A percentile compares a stretch with the other conserved stretches of the same genome.
Conservation (phyloP, 2,888 invertebrate species). For the Scelioninae gen. 1 region DNA sequence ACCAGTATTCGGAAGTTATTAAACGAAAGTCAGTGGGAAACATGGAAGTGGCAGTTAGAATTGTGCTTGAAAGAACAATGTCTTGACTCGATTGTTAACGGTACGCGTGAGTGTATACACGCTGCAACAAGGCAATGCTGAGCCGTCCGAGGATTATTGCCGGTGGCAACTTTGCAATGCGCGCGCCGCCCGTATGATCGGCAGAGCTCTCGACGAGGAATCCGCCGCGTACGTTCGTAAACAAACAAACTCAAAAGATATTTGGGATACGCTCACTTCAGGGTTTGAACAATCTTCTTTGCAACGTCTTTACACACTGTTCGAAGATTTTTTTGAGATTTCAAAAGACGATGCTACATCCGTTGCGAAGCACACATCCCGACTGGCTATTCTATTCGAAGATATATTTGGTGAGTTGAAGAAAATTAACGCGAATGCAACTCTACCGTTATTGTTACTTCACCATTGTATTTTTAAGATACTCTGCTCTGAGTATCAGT, state of each 20-base stretch:
- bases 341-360: constrained; percentile 46
- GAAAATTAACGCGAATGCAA: constrained; percentile 62
- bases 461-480: constrained; percentile 72
- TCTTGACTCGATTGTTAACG: no score
- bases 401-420: constrained; percentile 63
- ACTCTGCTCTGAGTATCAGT: constrained; percentile 68
- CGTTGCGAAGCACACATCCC: constrained; percentile 28
- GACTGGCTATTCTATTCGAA: constrained; percentile 67
- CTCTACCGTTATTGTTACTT: constrained; percentile 65
- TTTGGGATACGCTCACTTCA: constrained; percentile 68
- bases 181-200: constrained; percentile 67
- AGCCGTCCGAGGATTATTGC: constrained; percentile 9
- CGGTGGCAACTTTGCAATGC: constrained; percentile 71
- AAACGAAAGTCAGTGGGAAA: constrained; percentile 71
- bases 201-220: constrained; percentile 70
- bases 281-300: constrained; percentile 71
- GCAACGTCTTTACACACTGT: constrained; percentile 70
- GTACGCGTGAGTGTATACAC: neutral
- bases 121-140: constrained; percentile 27
- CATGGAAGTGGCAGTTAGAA: constrained; percentile 74
- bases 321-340: constrained; percentile 69
- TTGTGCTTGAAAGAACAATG: constrained; percentile 72
- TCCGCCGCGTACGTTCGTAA: constrained; percentile 68
- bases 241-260: constrained; percentile 71
- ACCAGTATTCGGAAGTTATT: constrained; percentile 63